These are phyloP conservation scores for Platysteira castanea DNA, from an alignment of 2,113 vertebrate genomes.

Conservation along the genomic window DNA sequence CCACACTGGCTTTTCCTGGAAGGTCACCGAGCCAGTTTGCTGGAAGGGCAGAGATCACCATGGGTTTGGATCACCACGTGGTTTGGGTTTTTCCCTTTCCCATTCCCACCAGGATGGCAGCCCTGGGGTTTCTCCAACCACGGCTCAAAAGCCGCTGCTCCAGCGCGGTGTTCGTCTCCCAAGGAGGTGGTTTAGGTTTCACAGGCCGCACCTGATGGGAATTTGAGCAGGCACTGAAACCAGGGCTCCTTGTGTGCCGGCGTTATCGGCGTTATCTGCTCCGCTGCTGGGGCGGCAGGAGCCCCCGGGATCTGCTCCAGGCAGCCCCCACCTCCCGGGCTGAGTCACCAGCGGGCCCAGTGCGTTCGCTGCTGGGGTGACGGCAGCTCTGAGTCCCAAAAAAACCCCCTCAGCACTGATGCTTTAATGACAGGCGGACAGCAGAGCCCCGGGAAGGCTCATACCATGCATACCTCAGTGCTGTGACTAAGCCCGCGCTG, in stretches of 20 bases:
- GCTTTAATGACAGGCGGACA: not conserved
- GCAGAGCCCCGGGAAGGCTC: not conserved
- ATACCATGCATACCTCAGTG: not conserved
- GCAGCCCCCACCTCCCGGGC: not conserved
- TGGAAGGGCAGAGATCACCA: not conserved
- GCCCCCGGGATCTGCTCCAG: not conserved
- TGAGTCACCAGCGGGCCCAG: not conserved
- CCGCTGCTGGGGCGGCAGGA: not conserved
- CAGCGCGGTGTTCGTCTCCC: not conserved
- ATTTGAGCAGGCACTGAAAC: not conserved
- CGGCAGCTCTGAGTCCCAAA: not conserved
- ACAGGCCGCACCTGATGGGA: not conserved
- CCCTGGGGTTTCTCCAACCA: not conserved
- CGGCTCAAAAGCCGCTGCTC: not conserved
- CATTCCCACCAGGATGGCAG: accelerated
- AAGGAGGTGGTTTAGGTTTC: not conserved
- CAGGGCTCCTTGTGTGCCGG: not conserved
- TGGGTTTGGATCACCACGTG: not conserved
- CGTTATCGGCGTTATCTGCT: not conserved
- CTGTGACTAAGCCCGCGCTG: not conserved
- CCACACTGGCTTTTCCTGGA: not conserved
- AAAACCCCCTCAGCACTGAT: not conserved
- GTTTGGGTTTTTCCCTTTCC: not conserved
- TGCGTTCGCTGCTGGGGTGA: not conserved
- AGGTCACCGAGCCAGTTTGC: not conserved